phyloP scores from a whole-genome alignment of 2,113 vertebrate species.

The Rhineura floridana region DNA sequence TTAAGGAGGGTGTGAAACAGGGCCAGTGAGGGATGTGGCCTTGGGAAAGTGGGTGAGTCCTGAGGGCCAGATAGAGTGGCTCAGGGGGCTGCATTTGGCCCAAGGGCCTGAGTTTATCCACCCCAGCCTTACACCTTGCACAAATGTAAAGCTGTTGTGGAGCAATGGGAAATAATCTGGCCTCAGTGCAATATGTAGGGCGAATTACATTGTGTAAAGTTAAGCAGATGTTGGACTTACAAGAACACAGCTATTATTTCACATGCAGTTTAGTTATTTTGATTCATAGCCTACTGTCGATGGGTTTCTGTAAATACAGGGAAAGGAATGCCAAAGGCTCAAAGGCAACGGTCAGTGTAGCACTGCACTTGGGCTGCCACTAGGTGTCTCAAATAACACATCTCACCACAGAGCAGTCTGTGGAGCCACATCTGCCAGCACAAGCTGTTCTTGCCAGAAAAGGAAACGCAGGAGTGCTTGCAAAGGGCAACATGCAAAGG shows the following conservation, averaged over 20 bases:
- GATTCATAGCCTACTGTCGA: not conserved
- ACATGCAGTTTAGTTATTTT: not conserved
- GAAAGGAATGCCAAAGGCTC: not conserved
- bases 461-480: not conserved
- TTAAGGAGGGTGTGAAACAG: too few relatives aligned
- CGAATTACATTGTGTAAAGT: fast-evolving
- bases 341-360: not conserved
- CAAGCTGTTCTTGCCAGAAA: not conserved
- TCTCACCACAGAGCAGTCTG: not conserved
- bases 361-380: not conserved
- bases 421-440: not conserved
- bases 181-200: not conserved
- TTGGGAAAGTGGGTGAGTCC: too few relatives aligned
- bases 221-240: not conserved
- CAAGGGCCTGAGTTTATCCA: too few relatives aligned
- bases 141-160: not conserved
- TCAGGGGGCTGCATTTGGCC: too few relatives aligned
- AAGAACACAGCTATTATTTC: not conserved
- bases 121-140: not conserved
- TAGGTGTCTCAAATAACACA: not conserved
- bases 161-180: not conserved
- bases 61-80: too few relatives aligned
- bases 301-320: not conserved
- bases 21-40: too few relatives aligned
- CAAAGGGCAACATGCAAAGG: not conserved